These are phyloP conservation scores for Danio rerio DNA, from an alignment of 2,113 vertebrate genomes.

Conservation along the genomic window GRCz12tu NC_133191.1:44036001-44036500, in stretches of 20 bases:
- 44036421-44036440: too few species aligned
- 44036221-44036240: slow-evolving; percentile 6
- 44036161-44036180: slow-evolving; percentile 18
- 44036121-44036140: slow-evolving; percentile 14
- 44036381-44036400: too few species aligned
- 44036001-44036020: slow-evolving; percentile 24
- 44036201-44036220: slow-evolving; percentile 39
- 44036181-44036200: slow-evolving; percentile 31
- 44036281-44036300: slow-evolving; percentile 30
- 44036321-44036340: neutral
- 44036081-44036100: slow-evolving; percentile 31
- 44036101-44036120: slow-evolving; percentile 9
- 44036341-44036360: too few species aligned
- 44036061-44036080: slow-evolving; percentile 22
- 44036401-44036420: too few species aligned
- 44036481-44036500: too few species aligned
- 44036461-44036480: too few species aligned
- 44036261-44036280: slow-evolving; percentile 18
- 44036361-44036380: too few species aligned
- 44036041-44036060: slow-evolving; percentile 1
- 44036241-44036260: slow-evolving; percentile 38
- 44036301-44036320: slow-evolving; percentile 17
- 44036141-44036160: slow-evolving; percentile 41
- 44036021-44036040: slow-evolving; percentile 18
- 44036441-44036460: too few species aligned